Evolutionary conservation across 2,113 vertebrate genomes (phyloP).

Genomic region (Paramisgurnus dabryanus): DNA sequence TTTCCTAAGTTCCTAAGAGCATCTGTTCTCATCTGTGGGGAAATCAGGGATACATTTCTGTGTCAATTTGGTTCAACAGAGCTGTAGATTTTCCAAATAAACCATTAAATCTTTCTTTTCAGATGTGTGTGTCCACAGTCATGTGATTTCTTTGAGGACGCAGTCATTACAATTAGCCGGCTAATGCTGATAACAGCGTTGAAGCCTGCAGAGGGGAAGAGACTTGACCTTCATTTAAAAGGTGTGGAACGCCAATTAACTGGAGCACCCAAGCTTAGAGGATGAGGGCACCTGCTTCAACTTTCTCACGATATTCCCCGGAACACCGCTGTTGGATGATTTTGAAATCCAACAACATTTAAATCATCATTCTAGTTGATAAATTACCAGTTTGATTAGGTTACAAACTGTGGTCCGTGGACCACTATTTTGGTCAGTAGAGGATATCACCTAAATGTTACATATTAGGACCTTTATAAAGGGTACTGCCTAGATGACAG

Average conservation of each 20-base stretch:
- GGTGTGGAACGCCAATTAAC: conserved; percentile 61
- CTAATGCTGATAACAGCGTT: conserved; percentile 51
- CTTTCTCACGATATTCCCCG: conserved; percentile 57
- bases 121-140: conserved; percentile 15
- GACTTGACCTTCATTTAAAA: conserved; percentile 64
- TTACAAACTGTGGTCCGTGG: too few relatives aligned
- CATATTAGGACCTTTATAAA: too few relatives aligned
- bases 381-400: background rate
- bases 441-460: too few relatives aligned
- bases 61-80: background rate
- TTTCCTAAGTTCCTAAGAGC: background rate
- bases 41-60: conserved; percentile 29
- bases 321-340: background rate
- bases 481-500: too few relatives aligned
- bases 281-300: conserved; percentile 53
- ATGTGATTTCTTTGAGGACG: conserved; percentile 33
- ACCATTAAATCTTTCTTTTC: conserved; percentile 34
- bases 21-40: too few relatives aligned
- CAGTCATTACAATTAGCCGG: conserved; percentile 54
- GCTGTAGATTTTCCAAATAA: conserved; percentile 23
- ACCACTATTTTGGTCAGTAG: too few relatives aligned
- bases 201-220: conserved; percentile 48
- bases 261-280: conserved; percentile 57
- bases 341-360: background rate
- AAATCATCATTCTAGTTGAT: too few relatives aligned